These are phyloP conservation scores for Camelus bactrianus DNA, from an alignment of 2,113 vertebrate genomes.

Conservation along the genomic window DNA sequence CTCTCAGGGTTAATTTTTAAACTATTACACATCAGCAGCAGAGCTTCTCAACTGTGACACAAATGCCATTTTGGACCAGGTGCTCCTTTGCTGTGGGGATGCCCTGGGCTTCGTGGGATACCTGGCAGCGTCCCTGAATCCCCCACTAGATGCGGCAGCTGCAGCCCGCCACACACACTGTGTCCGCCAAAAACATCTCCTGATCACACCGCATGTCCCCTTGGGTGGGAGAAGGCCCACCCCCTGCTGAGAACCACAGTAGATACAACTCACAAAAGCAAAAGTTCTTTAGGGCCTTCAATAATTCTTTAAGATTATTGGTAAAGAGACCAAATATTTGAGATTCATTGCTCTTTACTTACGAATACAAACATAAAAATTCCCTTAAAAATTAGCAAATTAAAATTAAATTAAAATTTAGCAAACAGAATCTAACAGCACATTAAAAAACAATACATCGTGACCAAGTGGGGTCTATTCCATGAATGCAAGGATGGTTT, in stretches of 20 bases:
- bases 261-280: background rate
- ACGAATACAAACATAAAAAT: background rate
- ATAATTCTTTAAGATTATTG: background rate
- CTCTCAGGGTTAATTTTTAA: background rate
- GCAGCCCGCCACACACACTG: too few relatives aligned
- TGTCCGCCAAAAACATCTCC: background rate
- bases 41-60: accelerated
- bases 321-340: background rate
- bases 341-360: background rate
- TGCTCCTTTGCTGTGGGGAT: accelerated
- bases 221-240: background rate
- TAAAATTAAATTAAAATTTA: background rate
- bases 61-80: accelerated
- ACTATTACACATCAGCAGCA: accelerated
- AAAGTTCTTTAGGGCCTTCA: background rate
- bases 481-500: background rate
- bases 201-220: background rate
- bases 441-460: background rate
- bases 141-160: accelerated
- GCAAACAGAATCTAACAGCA: background rate
- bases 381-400: background rate
- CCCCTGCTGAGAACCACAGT: background rate
- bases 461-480: background rate
- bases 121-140: background rate
- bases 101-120: accelerated